Evolutionary conservation across 2,888 invertebrate species (phyloP).

Genomic region (Ptilodon capucinus): DNA sequence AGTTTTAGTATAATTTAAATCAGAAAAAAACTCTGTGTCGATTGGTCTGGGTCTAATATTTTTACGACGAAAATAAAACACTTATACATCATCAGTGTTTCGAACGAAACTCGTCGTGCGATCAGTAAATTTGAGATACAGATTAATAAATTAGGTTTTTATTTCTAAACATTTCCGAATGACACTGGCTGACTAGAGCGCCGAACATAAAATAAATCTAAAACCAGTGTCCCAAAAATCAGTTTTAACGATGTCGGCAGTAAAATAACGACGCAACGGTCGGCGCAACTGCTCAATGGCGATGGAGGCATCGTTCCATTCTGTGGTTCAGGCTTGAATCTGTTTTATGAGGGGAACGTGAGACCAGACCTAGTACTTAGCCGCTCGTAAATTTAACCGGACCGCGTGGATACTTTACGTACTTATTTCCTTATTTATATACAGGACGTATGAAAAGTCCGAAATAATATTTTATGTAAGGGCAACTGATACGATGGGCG

Average conservation of each 20-base stretch:
- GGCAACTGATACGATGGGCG: too few species aligned
- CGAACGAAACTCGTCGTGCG: too few species aligned
- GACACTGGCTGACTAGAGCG: too few species aligned
- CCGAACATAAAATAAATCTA: neutral
- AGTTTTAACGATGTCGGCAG: neutral
- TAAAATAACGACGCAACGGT: neutral
- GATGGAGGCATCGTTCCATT: neutral
- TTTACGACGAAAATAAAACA: too few species aligned
- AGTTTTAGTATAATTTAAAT: too few species aligned
- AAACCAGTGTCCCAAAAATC: conserved; percentile 6
- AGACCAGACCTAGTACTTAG: conserved; percentile 44
- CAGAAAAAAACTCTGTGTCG: too few species aligned
- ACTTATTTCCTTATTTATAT: neutral
- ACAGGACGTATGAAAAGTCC: neutral
- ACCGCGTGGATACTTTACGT: conserved; percentile 5
- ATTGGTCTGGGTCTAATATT: too few species aligned
- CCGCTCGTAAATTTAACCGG: conserved; percentile 49
- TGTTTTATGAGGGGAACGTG: conserved; percentile 1
- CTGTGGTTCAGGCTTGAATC: neutral
- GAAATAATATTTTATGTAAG: neutral
- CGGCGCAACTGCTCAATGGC: neutral
- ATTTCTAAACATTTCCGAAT: too few species aligned
- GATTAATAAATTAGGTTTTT: too few species aligned
- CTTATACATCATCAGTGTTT: too few species aligned
- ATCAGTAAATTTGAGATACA: too few species aligned